These are phyloP conservation scores for Stictonetta naevosa DNA, from an alignment of 2,113 vertebrate species.

Conservation along the genomic window DNA sequence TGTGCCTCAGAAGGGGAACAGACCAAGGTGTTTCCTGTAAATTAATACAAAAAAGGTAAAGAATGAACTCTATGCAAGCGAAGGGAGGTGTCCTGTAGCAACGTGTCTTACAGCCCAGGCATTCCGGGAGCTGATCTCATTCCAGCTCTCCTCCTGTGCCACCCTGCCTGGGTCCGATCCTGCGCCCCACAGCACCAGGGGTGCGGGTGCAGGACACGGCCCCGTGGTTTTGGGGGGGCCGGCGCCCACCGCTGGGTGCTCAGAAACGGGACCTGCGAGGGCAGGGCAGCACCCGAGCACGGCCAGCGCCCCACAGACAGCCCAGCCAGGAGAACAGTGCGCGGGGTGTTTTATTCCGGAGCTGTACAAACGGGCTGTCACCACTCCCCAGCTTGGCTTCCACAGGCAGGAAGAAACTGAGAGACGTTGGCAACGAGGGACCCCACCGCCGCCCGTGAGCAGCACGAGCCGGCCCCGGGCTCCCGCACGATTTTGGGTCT, in stretches of 20 bases:
- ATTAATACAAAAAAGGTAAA: rapidly evolving
- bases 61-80: rapidly evolving
- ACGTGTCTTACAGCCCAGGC: no score
- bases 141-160: no score
- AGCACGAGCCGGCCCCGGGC: not conserved
- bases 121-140: no score
- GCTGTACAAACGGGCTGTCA: constrained; percentile 25
- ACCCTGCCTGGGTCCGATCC: no score
- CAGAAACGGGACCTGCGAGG: no score
- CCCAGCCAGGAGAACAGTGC: not conserved
- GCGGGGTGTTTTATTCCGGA: constrained; percentile 19
- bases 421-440: constrained; percentile 46
- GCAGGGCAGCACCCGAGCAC: rapidly evolving
- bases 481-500: rapidly evolving
- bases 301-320: not conserved
- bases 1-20: rapidly evolving
- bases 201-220: no score
- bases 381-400: constrained; percentile 53
- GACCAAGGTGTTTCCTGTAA: rapidly evolving
- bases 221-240: not conserved
- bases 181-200: not conserved
- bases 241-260: no score
- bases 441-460: rapidly evolving
- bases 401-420: not conserved
- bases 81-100: rapidly evolving